Evolutionary conservation across 2,797 vertebrate genomes (phyloP).

Genomic region (Oreochromis grahami): DNA sequence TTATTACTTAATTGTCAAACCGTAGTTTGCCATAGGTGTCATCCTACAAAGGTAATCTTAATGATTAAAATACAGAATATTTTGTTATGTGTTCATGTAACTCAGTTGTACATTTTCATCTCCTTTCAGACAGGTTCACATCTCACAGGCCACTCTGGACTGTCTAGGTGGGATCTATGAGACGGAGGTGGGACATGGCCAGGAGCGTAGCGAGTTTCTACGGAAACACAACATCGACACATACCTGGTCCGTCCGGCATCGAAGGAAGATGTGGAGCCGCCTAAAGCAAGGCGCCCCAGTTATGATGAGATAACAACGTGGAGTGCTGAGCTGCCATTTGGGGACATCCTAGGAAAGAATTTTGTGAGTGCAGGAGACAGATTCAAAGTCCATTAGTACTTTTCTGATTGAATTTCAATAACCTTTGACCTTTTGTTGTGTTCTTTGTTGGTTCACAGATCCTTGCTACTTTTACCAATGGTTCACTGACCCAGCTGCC

Average conservation of each 20-base stretch:
- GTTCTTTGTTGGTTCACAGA: constrained; percentile 3
- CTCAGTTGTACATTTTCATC: not conserved
- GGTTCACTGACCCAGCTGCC: constrained; percentile 51
- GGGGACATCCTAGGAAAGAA: constrained; percentile 76
- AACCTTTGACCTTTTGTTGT: not conserved
- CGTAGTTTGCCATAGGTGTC: not conserved
- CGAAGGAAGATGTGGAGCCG: not conserved
- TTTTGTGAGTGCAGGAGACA: constrained; percentile 10
- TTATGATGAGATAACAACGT: constrained; percentile 55
- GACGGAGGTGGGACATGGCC: constrained; percentile 82
- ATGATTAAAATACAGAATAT: not conserved
- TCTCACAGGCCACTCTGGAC: constrained; percentile 51
- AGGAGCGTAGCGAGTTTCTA: constrained; percentile 87
- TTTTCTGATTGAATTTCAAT: too few species aligned
- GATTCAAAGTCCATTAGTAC: not conserved
- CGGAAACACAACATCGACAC: constrained; percentile 87
- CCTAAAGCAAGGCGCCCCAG: constrained; percentile 19
- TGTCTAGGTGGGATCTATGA: constrained; percentile 56
- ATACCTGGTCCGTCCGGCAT: constrained; percentile 11
- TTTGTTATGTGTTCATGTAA: not conserved
- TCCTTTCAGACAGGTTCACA: constrained; percentile 25
- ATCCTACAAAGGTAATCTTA: not conserved
- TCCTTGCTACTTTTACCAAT: constrained; percentile 64
- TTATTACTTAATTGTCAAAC: too few species aligned
- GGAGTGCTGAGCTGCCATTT: constrained; percentile 89